Conservation (phyloP, 2,113 vertebrate species). For the Dinomys branickii region DNA sequence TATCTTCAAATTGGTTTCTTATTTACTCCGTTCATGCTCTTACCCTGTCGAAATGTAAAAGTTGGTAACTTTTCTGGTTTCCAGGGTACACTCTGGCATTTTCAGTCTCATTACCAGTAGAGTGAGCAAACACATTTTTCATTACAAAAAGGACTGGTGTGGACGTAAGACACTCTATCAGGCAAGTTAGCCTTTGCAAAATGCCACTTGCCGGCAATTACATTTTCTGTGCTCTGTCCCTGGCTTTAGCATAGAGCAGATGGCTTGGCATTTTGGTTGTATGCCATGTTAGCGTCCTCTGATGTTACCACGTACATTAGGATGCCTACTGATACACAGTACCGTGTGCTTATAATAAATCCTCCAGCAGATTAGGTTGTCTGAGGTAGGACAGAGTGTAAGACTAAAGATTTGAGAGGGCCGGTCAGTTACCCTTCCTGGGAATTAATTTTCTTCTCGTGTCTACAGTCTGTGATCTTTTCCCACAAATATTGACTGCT, state of each 20-base stretch:
- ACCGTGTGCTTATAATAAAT: neutral
- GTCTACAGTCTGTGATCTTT: neutral
- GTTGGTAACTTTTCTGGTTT: neutral
- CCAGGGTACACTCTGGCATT: neutral
- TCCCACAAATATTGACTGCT: neutral
- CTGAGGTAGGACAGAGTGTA: neutral
- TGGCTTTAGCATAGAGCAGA: neutral
- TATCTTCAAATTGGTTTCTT: neutral
- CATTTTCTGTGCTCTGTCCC: neutral
- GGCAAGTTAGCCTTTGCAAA: conserved; percentile 14
- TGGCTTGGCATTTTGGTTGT: conserved; percentile 28
- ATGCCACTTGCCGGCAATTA: neutral
- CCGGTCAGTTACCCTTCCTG: neutral
- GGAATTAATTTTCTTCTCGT: neutral
- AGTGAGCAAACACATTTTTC: conserved; percentile 21
- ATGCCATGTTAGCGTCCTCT: neutral
- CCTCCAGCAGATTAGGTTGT: neutral
- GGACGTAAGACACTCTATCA: neutral
- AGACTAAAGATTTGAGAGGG: neutral
- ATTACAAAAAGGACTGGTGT: neutral
- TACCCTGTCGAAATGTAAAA: neutral
- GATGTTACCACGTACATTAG: neutral
- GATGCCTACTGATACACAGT: neutral
- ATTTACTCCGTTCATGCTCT: neutral
- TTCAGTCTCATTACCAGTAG: conserved; percentile 7